A percentile compares a stretch with the other conserved stretches of the same genome.
phyloP scores from a whole-genome alignment of 2,797 vertebrate genomes.

The Adrianichthys oophorus region DNA sequence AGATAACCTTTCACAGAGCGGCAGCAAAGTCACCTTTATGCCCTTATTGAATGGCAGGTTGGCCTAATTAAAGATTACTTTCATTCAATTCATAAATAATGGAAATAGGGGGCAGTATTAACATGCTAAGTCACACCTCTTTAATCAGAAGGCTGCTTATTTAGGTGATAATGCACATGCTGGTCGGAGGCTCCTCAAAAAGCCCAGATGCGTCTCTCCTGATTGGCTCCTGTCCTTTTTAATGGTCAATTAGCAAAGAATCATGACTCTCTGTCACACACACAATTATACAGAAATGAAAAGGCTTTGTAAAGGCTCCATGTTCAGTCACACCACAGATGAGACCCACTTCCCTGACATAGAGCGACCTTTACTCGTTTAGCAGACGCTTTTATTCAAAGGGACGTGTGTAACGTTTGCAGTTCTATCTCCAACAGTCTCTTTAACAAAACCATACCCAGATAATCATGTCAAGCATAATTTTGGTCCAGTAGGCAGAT shows the following conservation, averaged over 20 bases:
- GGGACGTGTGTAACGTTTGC: no score
- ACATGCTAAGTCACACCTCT: constrained; percentile 68
- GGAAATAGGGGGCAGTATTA: constrained; percentile 49
- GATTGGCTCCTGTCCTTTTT: constrained; percentile 32
- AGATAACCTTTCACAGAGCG: no score
- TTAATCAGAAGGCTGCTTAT: constrained; percentile 52
- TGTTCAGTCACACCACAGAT: constrained; percentile 52
- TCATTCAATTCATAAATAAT: constrained; percentile 71
- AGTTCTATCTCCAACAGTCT: no score
- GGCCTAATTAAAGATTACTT: constrained; percentile 48
- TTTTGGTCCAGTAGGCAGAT: no score
- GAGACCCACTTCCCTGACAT: constrained; percentile 34
- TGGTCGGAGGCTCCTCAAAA: constrained; percentile 36
- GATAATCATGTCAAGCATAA: no score
- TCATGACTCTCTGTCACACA: constrained; percentile 56
- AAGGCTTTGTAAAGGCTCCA: constrained; percentile 42
- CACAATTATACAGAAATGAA: constrained; percentile 61
- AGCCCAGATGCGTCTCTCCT: constrained; percentile 60
- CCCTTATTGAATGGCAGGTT: constrained; percentile 46
- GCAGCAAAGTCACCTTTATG: constrained; percentile 20
- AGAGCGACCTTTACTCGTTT: no score
- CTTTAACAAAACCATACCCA: no score
- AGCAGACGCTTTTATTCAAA: no score
- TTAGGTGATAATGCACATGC: constrained; percentile 25
- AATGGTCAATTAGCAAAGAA: constrained; percentile 64